Evolutionary conservation across 2,113 vertebrate species (phyloP).

Genomic region (Neopipo cinnamomea): DNA sequence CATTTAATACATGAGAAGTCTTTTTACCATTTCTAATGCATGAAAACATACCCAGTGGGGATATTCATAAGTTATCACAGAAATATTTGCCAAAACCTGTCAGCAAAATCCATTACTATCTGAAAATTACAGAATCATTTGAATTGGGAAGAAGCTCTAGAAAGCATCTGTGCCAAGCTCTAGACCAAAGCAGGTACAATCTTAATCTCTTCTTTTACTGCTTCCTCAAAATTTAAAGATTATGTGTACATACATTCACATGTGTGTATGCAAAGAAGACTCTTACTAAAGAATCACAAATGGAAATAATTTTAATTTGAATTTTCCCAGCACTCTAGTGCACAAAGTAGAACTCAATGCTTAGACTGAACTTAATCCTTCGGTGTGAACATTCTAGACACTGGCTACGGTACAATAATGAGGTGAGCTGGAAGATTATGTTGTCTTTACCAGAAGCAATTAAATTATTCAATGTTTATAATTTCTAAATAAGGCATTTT

Average conservation of each 20-base stretch:
- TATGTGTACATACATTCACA: background rate
- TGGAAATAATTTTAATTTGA: background rate
- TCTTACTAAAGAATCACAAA: background rate
- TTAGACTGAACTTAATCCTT: background rate
- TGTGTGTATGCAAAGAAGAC: background rate
- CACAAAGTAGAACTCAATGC: background rate
- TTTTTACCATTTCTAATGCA: background rate
- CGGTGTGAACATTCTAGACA: background rate
- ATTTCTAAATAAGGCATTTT: background rate
- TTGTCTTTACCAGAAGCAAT: background rate
- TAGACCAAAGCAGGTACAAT: background rate
- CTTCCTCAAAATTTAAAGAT: background rate
- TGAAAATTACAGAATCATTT: background rate
- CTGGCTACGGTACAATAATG: background rate
- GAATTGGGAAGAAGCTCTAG: background rate
- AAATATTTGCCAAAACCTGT: background rate
- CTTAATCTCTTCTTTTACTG: background rate
- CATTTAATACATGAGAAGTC: background rate
- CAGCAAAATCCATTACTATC: background rate
- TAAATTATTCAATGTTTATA: background rate
- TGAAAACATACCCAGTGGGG: background rate
- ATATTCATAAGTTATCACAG: background rate
- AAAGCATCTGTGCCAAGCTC: background rate
- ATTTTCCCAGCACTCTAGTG: background rate
- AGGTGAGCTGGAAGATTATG: background rate